phyloP scores from a whole-genome alignment of 30 jellyfish, hydroid and myxozoan genomes.

The Chrysaora quinquecirrha region DNA sequence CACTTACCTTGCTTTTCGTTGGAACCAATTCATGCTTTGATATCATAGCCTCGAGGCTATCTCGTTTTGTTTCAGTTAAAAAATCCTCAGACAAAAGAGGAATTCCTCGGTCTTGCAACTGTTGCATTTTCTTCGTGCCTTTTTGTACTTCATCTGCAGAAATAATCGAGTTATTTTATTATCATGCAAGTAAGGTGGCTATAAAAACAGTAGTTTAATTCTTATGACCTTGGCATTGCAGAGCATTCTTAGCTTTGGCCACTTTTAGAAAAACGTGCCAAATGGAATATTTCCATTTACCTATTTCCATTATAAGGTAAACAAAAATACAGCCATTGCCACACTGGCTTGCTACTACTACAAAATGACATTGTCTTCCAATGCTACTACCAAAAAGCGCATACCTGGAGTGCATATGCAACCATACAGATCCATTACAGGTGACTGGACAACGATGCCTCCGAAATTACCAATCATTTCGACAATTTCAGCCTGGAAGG shows the following conservation, averaged over 20 bases:
- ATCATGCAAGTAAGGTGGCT: neutral
- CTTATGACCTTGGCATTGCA: too few relatives aligned
- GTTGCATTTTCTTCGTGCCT: constrained; percentile 36
- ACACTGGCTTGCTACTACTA: too few relatives aligned
- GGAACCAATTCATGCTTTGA: constrained; percentile 40
- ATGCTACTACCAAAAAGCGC: neutral
- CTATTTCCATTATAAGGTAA: too few relatives aligned
- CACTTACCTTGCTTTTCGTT: constrained; percentile 51
- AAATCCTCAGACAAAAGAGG: constrained; percentile 42
- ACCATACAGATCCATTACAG: constrained; percentile 22
- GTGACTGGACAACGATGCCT: constrained; percentile 37
- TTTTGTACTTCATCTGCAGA: constrained; percentile 33
- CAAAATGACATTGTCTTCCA: too few relatives aligned
- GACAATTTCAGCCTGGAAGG: constrained; percentile 50
- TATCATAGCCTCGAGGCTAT: constrained; percentile 22
- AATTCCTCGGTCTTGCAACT: constrained; percentile 8
- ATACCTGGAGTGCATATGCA: constrained; percentile 54
- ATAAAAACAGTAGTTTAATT: too few relatives aligned
- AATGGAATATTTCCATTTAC: too few relatives aligned
- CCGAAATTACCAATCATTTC: constrained; percentile 40
- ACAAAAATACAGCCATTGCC: too few relatives aligned
- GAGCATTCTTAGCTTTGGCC: too few relatives aligned
- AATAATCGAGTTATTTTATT: neutral
- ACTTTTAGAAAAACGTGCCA: too few relatives aligned
- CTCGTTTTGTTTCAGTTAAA: constrained; percentile 16